These are phyloP conservation scores for Dascillus cervinus DNA, from an alignment of 2,888 invertebrate species.

Conservation along the genomic window DNA sequence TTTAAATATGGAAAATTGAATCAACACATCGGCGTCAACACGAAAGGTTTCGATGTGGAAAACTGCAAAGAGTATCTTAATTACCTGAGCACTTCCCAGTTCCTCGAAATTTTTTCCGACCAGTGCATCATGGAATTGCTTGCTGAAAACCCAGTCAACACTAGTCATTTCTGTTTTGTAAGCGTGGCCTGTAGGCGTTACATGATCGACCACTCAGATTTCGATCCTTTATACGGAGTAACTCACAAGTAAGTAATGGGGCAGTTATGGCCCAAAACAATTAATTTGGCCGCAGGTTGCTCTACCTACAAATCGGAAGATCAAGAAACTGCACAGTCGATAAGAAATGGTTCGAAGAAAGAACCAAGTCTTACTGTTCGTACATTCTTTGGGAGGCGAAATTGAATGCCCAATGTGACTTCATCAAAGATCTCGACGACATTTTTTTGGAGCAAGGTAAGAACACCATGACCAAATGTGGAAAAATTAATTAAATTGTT, in stretches of 20 bases:
- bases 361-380: conserved; percentile 24
- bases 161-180: conserved; percentile 18
- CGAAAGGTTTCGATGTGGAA: background rate
- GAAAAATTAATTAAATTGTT: conserved; percentile 12
- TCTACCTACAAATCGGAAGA: conserved; percentile 32
- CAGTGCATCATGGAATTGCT: conserved; percentile 17
- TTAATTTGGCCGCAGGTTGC: conserved; percentile 25
- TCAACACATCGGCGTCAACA: background rate
- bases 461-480: conserved; percentile 3
- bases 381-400: conserved; percentile 28
- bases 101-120: conserved; percentile 19
- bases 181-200: conserved; percentile 14
- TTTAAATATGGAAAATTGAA: conserved; percentile 3
- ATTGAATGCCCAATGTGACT: conserved; percentile 24
- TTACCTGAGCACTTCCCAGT: conserved; percentile 11
- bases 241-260: conserved; percentile 31
- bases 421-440: conserved; percentile 25
- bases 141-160: conserved; percentile 4
- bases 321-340: conserved; percentile 22
- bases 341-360: conserved; percentile 5
- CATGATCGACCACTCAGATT: conserved; percentile 20
- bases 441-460: conserved; percentile 32
- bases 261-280: conserved; percentile 1
- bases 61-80: conserved; percentile 9
- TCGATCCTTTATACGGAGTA: conserved; percentile 34